phyloP scores from a whole-genome alignment of 2,888 invertebrate species.

The Acleris laterana region DNA sequence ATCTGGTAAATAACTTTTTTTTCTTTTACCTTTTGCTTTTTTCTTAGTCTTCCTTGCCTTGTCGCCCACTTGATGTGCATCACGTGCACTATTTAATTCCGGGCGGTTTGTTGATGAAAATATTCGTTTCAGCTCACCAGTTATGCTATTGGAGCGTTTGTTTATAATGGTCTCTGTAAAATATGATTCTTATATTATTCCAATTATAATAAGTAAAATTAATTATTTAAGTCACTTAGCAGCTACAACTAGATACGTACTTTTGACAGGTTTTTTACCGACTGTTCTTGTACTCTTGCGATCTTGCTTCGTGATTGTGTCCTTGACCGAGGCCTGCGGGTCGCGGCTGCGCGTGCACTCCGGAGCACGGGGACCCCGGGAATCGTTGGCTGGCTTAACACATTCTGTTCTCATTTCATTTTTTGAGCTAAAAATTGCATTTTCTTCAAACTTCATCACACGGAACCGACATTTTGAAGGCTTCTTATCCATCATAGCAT shows the following conservation, averaged over 20 bases:
- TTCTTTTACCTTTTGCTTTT: constrained; percentile 5
- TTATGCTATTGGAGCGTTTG: constrained; percentile 7
- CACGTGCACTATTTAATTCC: background rate
- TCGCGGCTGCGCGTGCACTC: too few species aligned
- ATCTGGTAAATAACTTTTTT: background rate
- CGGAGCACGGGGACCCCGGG: too few species aligned
- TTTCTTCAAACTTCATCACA: constrained; percentile 18
- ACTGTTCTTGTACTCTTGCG: background rate
- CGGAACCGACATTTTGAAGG: constrained; percentile 7
- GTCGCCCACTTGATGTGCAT: background rate
- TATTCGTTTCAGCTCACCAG: constrained; percentile 11
- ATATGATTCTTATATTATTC: background rate
- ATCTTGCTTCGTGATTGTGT: background rate
- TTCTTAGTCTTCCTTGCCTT: constrained; percentile 7
- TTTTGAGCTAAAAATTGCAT: background rate
- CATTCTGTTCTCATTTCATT: background rate
- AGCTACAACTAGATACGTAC: constrained; percentile 11
- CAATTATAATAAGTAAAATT: too few species aligned
- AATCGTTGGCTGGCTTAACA: background rate
- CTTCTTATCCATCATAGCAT: constrained; percentile 2
- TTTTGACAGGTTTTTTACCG: too few species aligned
- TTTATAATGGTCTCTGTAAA: constrained; percentile 14
- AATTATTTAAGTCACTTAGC: too few species aligned
- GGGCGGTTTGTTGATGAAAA: background rate
- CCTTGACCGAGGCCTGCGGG: too few species aligned